Evolutionary conservation across 1,140 invertebrate species (phyloP), one percentile per base, ranked within the genome.

Genomic region (Papilio machaon): DNA sequence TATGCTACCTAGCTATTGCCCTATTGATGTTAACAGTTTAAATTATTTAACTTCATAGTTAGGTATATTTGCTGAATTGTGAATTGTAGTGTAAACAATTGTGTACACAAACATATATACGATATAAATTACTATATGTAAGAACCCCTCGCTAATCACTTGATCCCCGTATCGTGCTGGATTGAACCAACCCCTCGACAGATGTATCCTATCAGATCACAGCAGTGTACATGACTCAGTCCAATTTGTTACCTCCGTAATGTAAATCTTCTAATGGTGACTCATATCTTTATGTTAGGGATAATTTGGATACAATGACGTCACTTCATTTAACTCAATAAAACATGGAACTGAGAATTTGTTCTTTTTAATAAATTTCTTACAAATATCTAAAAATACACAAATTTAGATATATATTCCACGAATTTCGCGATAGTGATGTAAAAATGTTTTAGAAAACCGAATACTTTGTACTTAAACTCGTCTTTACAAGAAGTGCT

Each of bases 121-220:
- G 4, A 35, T 67, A 30, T 30, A 30, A 1, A 30, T 30, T 30
- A 30, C 23, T 30, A 30, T 30, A 67, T 67, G 30, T 35, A 67
- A 70, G 30, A 64, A 70, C 64, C 64, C 64, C 30, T 70, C 11
- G 64, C 11, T 70, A 38, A 70, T 70, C 64, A 70, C 35, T 8
- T 60, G 17, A 70, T 38, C 64, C 13, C 13, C 30, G 3, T 30
- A 30, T 30, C 64, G 35, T 15, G 64, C 30, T 23, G 58, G 17
- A 6, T 10, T 19, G 17, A 7, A 60, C 6, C n/a, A 30, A 15
- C 64, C 64, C 64, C 64, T 70, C 64, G 60, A 30, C 60, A 64
- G 60, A 23, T 64, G 60, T 10, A 23, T 64, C 3, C 30, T 35
- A 35, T 70, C 64, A 70, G 64, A 70, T 5, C 58, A 60, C 17